Evolutionary conservation across 1,140 invertebrate species (phyloP), one percentile per base, ranked within the genome.

Genomic region (Macrotrachela quadricornifera): DNA sequence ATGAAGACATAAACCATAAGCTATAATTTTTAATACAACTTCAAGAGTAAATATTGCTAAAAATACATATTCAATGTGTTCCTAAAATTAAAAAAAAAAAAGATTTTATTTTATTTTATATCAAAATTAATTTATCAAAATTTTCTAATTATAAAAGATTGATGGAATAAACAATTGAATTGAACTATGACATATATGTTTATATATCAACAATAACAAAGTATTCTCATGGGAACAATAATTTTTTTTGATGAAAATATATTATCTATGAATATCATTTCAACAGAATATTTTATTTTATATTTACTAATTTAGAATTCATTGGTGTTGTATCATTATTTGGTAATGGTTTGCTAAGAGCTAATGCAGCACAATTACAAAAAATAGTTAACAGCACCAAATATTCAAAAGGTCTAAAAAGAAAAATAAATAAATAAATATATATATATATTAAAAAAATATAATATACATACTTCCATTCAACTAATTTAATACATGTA

Each of bases 341-440:
- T 18, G 94, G 94, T 75, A 90, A 97, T 53, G 94, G 94, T 57
- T 90, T 96, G 73, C 87, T 94, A 54, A 96, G 82, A 60, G 91
- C 94, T 63, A 99, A 76, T 54, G 91, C 92, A 60, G 96, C 80
- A 77, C 94, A 99, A 74, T 99, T 99, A 56, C 88, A 87, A 75
- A 96, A 95, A 70, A 99, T 99, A 58, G 94, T 97, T 65, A 92
- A 75, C 62, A 99, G 77, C 73, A 99, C 97, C 72, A 99, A 80
- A 79, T 83, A 95, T 74, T 99, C 94, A 74, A 97, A 99, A 57
- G 91, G 86, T 78, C 83, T 50, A 36, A 54, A 18, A n/a, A 18
- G 49, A 15, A n/a, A 16, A 21, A 43, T 50, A 49, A 41, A 48
- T 57, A 62, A 15, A 15, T 14, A 45, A 45, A 13, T 39, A 10